These are phyloP conservation scores for Nyctereutes procyonoides DNA, from an alignment of 2,113 vertebrate genomes.

Conservation along the genomic window DNA sequence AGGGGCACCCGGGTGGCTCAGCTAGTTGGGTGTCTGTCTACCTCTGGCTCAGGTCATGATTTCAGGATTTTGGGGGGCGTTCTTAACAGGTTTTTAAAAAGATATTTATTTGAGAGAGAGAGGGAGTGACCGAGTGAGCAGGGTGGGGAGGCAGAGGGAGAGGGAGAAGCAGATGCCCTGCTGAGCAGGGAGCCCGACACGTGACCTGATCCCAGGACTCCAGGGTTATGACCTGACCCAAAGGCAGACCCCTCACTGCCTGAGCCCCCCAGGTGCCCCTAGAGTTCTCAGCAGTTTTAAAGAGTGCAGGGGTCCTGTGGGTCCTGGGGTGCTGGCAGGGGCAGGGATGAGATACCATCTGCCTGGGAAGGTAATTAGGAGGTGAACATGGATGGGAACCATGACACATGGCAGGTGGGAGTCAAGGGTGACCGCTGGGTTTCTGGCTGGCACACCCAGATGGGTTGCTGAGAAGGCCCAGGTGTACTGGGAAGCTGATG, in stretches of 20 bases:
- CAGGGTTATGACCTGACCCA: too few relatives aligned
- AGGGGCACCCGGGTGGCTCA: background rate
- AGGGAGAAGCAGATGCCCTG: too few relatives aligned
- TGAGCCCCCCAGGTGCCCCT: too few relatives aligned
- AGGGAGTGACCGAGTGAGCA: too few relatives aligned
- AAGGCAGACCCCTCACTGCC: too few relatives aligned
- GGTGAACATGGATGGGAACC: background rate
- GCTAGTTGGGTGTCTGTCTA: background rate
- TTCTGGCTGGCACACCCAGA: background rate
- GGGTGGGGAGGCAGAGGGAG: too few relatives aligned
- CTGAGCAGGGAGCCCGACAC: too few relatives aligned
- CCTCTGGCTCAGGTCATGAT: background rate
- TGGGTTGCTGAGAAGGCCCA: background rate
- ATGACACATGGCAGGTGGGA: background rate
- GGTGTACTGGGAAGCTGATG: background rate
- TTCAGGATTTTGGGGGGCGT: too few relatives aligned
- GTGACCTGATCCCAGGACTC: too few relatives aligned
- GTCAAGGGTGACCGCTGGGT: background rate
- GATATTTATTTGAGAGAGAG: too few relatives aligned
- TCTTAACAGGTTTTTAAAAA: too few relatives aligned
- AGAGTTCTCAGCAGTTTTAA: background rate
- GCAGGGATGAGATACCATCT: fast-evolving
- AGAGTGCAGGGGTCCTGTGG: background rate
- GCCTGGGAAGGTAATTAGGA: background rate
- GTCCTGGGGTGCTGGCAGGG: background rate